Base-by-base conservation (phyloP, 2,888 invertebrate species). In the Morinoia aosen region DNA sequence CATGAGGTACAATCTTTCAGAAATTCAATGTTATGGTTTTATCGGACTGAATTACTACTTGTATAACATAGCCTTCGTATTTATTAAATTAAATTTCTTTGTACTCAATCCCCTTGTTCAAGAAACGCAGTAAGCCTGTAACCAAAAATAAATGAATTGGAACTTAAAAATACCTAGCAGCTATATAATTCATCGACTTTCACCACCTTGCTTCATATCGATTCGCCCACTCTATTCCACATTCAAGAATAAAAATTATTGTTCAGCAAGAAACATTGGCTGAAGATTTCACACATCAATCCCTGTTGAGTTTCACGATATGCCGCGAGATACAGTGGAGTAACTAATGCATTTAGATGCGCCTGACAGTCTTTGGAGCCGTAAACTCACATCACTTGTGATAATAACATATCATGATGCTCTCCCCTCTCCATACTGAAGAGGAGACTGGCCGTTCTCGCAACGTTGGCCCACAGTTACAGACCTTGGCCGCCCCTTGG, bases 311-410 rank as follows among this genome's bases (percentile, higher is more conserved):
- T 76, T 76, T 33, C 25, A 76, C 25, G 76, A 76, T 76, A 16
- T 33, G 76, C 25, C 25, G 25, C 76, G 25, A 76, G 76, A 76
- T 76, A 33, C 76, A 25, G 19, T 16, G 76, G 33, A 19, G 25
- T 76, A 76, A 76, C 76, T 76, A 76, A 76, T 76, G 76, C 76
- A 76, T 76, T 33, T 76, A 76, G 76, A 76, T 76, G 76, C 33
- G 25, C 76, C 76, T 76, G 76, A 76, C 76, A 76, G 33, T 7
- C 33, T 76, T 33, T 76, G 76, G 76, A 76, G 76, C 33, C 76
- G 33, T 76, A 33, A 19, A 33, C 76, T 76, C 76, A 76, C 76
- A 76, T 76, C 76, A 76, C 76, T 76, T 8, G 76, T 76, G 76
- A 76, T 76, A 76, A 76, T 76, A 8, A 76, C 10, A 76, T 76